Evolutionary conservation across 2,113 vertebrate species (phyloP), one percentile per base, ranked within the genome.

Genomic region (Spea multiplicata): DNA sequence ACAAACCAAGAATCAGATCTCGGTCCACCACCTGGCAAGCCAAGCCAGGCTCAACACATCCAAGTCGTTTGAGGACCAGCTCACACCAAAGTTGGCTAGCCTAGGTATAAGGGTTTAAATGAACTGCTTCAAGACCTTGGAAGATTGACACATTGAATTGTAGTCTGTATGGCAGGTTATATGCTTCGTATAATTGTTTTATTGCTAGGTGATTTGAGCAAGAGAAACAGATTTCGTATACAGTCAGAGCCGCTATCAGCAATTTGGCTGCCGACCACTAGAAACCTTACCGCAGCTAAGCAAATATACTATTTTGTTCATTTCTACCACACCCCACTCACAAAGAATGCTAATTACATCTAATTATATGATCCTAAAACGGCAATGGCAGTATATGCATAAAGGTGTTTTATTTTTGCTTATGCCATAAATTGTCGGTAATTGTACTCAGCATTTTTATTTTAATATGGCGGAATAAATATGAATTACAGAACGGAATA

Each of bases 401-500:
- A 59, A 13, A 59, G 8, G 10, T 59, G 10, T 59, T 59, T 52
- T 7, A 52, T 52, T 52, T 67, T 49, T 66, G 10, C 50, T 66
- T 80, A 53, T 57, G 65, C 8, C 61, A 47, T 74, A 73, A 80
- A 74, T 68, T 80, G 64, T 50, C 44, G 78, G 52, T 66, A 66
- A 73, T 66, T 67, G 70, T 68, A 68, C 4, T 74, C 69, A 66
- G 70, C 70, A 59, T 74, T 73, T 79, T 30, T 64, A 73, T 72
- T 74, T 80, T 59, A 59, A 47, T 68, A 74, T 68, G 78, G 71
- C 67, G 16, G 71, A 80, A 74, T 74, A 80, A 80, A 74, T 74
- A 68, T 74, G 71, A 80, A 80, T 80, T 80, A 80, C 71, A 68
- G 45, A 68, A 57, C 6, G 44, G 62, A 61, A 68, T 68, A 68